Evolutionary conservation across 2,797 vertebrate species (phyloP), one percentile per base, ranked within the genome.

Genomic region (Hydrophis major): DNA sequence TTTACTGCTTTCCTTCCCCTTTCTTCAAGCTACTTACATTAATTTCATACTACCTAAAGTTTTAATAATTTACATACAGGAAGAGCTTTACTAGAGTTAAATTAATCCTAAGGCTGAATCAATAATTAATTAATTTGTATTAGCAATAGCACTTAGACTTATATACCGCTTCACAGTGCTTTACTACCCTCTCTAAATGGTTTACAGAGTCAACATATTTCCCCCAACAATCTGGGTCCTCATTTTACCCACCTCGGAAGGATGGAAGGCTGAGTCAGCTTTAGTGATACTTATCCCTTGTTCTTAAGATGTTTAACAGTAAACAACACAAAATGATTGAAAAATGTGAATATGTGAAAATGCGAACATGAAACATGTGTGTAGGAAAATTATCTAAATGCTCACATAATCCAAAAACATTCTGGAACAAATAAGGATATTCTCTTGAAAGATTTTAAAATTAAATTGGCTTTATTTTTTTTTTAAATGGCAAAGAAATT

Each of bases 1-100:
- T 96, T 96, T 94, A 74, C 32, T 12, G 88, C 59, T 55, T 87
- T 88, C 1, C 57, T 20, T 42, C 11, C 78, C 37, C 18, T 88
- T 27, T 12, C 37, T 60, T 60, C 27, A 56, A 37, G 59, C 12
- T 22, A 32, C 28, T 59, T 83, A 27, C 37, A 83, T 69, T 60
- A n/a, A 32, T 69, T 90, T 69, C 60, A 47, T 74, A 66, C 78
- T 66, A 50, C 50, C n/a, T 92, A 56, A 55, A 88, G 27, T 50
- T 5, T 87, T 91, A 91, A 69, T 66, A 60, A 50, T 61, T 28
- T 91, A 86, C 78, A 86, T 61, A 91, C n/a, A 86, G 59, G 6
- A 61, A 27, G 12, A 50, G 12, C 18, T 89, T 27, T 63, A 89
- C 42, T 50, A 28, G 4, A 63, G 25, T 89, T 89, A 53, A 32